Percentiles rank a stretch among this genome's conserved stretches.
Evolutionary conservation across 1,140 invertebrate genomes (phyloP).

Genomic region (Zophobas morio): DNA sequence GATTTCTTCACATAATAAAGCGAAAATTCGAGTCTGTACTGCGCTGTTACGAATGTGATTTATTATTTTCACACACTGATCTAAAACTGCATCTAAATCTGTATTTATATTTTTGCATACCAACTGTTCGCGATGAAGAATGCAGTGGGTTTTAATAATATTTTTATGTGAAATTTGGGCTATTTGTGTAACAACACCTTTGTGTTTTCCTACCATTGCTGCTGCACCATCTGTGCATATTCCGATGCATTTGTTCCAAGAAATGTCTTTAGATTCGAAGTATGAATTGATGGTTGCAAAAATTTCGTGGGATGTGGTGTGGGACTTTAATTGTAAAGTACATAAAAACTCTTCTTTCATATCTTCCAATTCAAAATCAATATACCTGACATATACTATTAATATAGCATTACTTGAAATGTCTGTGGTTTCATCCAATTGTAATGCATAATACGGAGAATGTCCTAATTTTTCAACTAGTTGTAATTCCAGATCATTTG

Average conservation of each 20-base stretch:
- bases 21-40: conserved; percentile 1
- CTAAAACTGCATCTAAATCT: conserved; percentile 22
- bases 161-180: conserved; percentile 5
- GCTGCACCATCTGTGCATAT: too few species aligned
- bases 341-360: neutral
- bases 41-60: conserved; percentile 14
- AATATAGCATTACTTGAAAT: neutral
- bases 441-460: too few species aligned
- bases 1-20: neutral
- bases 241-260: conserved; percentile 20
- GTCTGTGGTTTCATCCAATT: too few species aligned
- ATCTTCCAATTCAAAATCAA: neutral
- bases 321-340: neutral
- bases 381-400: neutral
- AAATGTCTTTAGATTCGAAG: neutral
- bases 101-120: neutral
- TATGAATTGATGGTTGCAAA: neutral
- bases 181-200: neutral
- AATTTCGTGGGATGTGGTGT: neutral
- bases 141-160: neutral
- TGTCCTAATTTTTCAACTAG: too few species aligned
- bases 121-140: conserved; percentile 7
- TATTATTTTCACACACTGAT: conserved; percentile 33
- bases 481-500: too few species aligned
- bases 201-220: neutral